phyloP scores from a whole-genome alignment of 2,113 vertebrate genomes.

The Procavia capensis region DNA sequence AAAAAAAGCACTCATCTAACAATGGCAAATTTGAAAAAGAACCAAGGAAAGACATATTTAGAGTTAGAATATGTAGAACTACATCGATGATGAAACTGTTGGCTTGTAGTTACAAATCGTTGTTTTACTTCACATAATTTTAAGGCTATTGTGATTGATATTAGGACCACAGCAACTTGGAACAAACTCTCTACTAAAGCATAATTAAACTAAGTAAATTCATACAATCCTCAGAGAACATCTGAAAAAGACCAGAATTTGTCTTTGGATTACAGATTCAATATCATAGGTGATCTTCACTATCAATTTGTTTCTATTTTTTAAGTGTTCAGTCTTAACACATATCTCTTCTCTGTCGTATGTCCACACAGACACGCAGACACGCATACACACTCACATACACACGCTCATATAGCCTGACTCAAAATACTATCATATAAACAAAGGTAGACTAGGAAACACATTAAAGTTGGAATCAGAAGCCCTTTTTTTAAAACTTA shows the following conservation, averaged over 20 bases:
- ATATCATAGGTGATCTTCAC: neutral
- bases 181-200: neutral
- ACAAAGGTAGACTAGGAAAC: neutral
- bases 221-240: neutral
- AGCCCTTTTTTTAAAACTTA: neutral
- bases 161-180: neutral
- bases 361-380: too few species aligned
- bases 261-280: neutral
- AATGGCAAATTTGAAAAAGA: neutral
- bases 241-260: neutral
- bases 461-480: neutral
- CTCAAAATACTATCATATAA: neutral
- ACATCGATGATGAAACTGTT: neutral
- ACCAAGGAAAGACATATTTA: neutral
- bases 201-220: conserved; percentile 3
- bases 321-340: neutral
- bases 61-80: neutral
- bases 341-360: neutral
- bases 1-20: neutral
- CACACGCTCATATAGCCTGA: too few species aligned
- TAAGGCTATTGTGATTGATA: neutral
- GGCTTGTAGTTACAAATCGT: neutral
- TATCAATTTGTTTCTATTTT: neutral
- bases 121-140: neutral
- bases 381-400: too few species aligned